Base-by-base conservation (phyloP, 2,113 vertebrate species). In the Halichoerus grypus region DNA sequence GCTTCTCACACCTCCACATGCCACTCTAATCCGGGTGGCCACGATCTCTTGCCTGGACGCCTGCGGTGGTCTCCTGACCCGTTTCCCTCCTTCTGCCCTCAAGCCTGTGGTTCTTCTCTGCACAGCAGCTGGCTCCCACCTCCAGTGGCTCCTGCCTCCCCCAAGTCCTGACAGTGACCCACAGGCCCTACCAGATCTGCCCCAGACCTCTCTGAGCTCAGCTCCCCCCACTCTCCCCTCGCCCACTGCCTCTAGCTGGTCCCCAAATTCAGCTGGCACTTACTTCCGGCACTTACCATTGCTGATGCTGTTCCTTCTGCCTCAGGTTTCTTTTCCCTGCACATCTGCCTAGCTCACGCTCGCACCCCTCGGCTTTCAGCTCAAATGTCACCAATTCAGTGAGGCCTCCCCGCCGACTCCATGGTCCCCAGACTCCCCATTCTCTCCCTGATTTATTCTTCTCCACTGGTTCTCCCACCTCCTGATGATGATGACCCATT, bases 61-160 rank as follows among this genome's bases (percentile, higher is more conserved):
- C 63, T 24, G 46, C 42, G 7, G 31, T 7, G 11, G 83, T 26
- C 15, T 51, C 24, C 71, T 15, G 16, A 24, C 24, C 24, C 36
- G 1, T 71, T 53, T 61, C 88, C 67, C 69, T 7, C 7, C 67
- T 63, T 33, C 57, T 19, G 74, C 65, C 80, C 49, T 39, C 26
- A 0, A 28, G 65, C 65, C 63, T 22, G 10, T 15, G 0, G 55
- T 24, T 69, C 49, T 16, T 4, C 42, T 16, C 33, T 8, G 0
- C 81, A 7, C 28, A 5, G n/a, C 74, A 69, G 86, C 39, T 46
- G 46, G 46, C 46, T 46, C 46, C 46, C 7, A 8, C 80, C 26
- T 36, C 33, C 46, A 0, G 61, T 2, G 82, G 8, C 18, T 46
- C 26, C 28, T 42, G 0, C 9, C 55, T 39, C 55, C 46, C 74